Conservation (phyloP, 2,888 invertebrate species). For the Portevinia maculata region DNA sequence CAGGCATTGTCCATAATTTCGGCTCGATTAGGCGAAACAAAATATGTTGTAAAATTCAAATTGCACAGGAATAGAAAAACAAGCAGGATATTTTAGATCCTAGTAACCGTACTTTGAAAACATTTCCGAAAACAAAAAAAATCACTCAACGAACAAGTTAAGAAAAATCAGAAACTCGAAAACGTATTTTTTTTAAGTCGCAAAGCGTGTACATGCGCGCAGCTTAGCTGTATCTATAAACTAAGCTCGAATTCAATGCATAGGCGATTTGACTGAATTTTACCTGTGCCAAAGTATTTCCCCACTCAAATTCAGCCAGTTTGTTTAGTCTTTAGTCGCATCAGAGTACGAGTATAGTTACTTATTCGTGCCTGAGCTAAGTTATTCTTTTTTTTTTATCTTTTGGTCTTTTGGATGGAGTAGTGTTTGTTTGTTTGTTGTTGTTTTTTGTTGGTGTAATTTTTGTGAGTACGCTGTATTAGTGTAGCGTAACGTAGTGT, state of each 20-base stretch:
- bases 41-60: constrained; percentile 16
- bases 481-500: background rate
- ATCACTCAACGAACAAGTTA: constrained; percentile 3
- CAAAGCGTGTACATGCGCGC: constrained; percentile 57
- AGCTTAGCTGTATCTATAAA: constrained; percentile 59
- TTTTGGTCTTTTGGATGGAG: no score
- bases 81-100: no score
- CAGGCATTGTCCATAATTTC: constrained; percentile 81
- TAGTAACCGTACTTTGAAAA: background rate
- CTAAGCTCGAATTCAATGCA: constrained; percentile 61
- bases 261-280: constrained; percentile 27
- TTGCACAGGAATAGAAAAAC: no score
- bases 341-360: background rate
- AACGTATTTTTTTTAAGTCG: background rate
- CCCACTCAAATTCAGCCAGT: constrained; percentile 38
- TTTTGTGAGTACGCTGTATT: background rate
- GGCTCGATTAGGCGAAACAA: no score
- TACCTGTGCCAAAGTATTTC: constrained; percentile 63
- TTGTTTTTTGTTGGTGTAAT: constrained; percentile 17
- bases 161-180: constrained; percentile 5
- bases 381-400: constrained; percentile 25
- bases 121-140: constrained; percentile 16
- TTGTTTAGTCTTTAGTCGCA: background rate
- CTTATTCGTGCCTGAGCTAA: constrained; percentile 24
- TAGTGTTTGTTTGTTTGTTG: constrained; percentile 1